Evolutionary conservation across 1,140 invertebrate genomes (phyloP), one percentile per base, ranked within the genome.

Genomic region (Trachelipus rathkii): DNA sequence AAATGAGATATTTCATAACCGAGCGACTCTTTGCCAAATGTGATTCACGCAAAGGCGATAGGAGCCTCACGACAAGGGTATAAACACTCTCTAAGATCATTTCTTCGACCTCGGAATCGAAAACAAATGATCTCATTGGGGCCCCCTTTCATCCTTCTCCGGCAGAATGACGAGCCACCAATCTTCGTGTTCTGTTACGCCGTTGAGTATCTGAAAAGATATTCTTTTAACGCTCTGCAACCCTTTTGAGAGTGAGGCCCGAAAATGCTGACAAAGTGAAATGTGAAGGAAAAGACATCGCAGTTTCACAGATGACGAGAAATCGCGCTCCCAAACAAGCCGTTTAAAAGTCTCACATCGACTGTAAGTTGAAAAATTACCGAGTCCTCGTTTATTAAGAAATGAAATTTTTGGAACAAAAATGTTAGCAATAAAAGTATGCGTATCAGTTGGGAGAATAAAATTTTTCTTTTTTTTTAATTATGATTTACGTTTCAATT

Each of bases 161-260:
- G 50, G 1, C 11, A 60, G 50, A 60, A 60, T 60, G 50, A 19
- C 50, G 50, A 13, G 11, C 8, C 50, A 60, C 50, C 50, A 60
- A 60, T 60, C 50, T 60, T 60, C 50, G 1, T 13, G 50, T 60
- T 15, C 19, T 1, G 50, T 60, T 33, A 33, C 33, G 50, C 50
- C 50, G 11, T 19, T 19, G 50, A 60, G 50, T 19, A 60, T 60
- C 50, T 60, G 19, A 60, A 60, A 3, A 13, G 50, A 60, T 60
- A 13, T 60, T 60, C 19, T 60, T 60, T 60, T 60, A 60, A 60
- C 50, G 50, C 50, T 60, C 50, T 19, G 50, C 50, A 19, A 60
- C 11, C 11, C 50, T 60, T 60, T 60, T 60, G 50, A 60, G 50
- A 60, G 50, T 33, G 33, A 33, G 6, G 33, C 50, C 19, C 3